phyloP scores from a whole-genome alignment of 1,140 invertebrate species.

The Myzus persicae region DNA sequence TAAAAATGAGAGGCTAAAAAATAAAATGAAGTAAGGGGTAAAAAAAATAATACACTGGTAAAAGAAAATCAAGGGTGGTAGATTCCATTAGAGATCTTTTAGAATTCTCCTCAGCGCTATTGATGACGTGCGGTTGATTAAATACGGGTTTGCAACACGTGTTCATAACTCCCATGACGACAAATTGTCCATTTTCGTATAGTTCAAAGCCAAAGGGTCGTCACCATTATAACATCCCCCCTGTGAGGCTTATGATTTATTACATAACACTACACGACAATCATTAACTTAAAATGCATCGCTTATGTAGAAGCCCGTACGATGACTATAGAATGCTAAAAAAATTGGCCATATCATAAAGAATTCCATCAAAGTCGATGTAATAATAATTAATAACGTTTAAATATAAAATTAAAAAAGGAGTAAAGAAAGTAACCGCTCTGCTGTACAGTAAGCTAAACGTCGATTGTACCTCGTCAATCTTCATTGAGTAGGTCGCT shows the following conservation, averaged over 20 bases:
- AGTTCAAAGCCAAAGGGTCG: slow-evolving; percentile 41
- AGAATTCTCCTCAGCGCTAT: slow-evolving; percentile 40
- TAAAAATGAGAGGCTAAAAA: slow-evolving; percentile 24
- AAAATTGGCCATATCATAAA: not conserved
- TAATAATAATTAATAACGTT: not conserved
- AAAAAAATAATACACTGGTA: not conserved
- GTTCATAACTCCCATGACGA: slow-evolving; percentile 43
- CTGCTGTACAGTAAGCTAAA: too few species aligned
- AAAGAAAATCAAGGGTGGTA: slow-evolving; percentile 46
- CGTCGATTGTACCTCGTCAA: too few species aligned
- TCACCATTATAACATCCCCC: slow-evolving; percentile 16
- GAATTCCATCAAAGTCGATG: not conserved
- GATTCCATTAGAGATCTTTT: slow-evolving; percentile 50
- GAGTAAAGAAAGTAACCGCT: too few species aligned
- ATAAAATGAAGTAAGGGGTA: not conserved
- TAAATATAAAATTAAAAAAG: not conserved
- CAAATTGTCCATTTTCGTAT: slow-evolving; percentile 46
- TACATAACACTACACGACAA: slow-evolving; percentile 33
- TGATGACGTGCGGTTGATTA: slow-evolving; percentile 44
- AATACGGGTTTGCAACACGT: slow-evolving; percentile 34
- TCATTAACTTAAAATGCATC: slow-evolving; percentile 43
- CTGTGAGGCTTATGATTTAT: slow-evolving; percentile 33
- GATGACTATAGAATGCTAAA: not conserved
- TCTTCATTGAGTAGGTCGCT: too few species aligned
- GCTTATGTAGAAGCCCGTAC: not conserved